Percentiles rank a stretch among this genome's conserved stretches.
Evolutionary conservation across 2,113 vertebrate genomes (phyloP).

Genomic region (Protobothrops flavoviridis): DNA sequence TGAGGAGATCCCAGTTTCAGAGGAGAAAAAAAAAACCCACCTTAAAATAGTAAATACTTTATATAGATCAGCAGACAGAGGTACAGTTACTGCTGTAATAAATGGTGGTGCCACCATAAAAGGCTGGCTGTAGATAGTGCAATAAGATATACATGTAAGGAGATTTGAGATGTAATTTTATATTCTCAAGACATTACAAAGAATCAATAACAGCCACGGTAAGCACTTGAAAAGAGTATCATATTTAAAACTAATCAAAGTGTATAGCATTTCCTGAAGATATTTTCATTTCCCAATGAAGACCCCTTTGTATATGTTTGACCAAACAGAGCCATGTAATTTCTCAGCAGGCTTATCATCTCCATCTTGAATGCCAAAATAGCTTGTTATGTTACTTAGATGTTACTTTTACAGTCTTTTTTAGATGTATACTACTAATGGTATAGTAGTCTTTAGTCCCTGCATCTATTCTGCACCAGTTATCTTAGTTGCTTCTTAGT

Average conservation of each 20-base stretch:
- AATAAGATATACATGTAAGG: slow-evolving; percentile 22
- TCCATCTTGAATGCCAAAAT: slow-evolving; percentile 29
- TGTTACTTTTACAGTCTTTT: slow-evolving; percentile 49
- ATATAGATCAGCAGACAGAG: slow-evolving; percentile 2
- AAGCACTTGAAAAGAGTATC: slow-evolving; percentile 34
- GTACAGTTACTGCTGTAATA: slow-evolving; percentile 23
- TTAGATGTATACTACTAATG: neutral
- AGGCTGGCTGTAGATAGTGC: slow-evolving; percentile 41
- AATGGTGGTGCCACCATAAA: slow-evolving; percentile 44
- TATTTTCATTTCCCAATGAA: slow-evolving; percentile 44
- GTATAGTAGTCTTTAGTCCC: neutral
- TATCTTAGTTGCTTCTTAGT: neutral
- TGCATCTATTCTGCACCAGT: neutral
- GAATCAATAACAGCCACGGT: slow-evolving; percentile 58
- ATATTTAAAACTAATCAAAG: slow-evolving; percentile 58
- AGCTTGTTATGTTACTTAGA: slow-evolving; percentile 36
- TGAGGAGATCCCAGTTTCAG: neutral
- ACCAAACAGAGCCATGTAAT: neutral
- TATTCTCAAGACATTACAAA: slow-evolving; percentile 52
- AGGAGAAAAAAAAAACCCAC: neutral
- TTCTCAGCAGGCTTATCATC: slow-evolving; percentile 23
- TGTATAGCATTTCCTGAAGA: slow-evolving; percentile 30
- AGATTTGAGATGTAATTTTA: slow-evolving; percentile 35
- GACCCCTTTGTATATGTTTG: slow-evolving; percentile 15
- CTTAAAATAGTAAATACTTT: slow-evolving; percentile 13